Evolutionary conservation across 2,888 invertebrate species (phyloP).

Genomic region (Patella pellucida): DNA sequence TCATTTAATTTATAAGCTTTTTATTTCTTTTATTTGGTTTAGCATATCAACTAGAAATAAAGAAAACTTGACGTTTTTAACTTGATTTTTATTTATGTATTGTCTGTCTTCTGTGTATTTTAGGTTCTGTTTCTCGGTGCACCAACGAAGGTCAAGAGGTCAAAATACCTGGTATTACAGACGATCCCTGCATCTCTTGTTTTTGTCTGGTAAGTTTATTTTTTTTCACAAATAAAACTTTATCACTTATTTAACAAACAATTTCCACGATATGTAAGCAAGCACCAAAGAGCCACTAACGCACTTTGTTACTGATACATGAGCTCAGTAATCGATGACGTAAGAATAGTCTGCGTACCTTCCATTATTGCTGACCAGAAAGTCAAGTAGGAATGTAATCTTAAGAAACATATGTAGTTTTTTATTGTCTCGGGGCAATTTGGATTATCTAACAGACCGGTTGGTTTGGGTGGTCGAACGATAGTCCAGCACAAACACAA

Average conservation of each 20-base stretch:
- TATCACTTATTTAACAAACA: no score
- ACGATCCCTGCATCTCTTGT: slow-evolving; percentile 57
- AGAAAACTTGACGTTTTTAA: not conserved
- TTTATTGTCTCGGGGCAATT: slow-evolving; percentile 2
- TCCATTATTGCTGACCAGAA: not conserved
- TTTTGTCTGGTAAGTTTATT: slow-evolving; percentile 50
- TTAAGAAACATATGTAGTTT: not conserved
- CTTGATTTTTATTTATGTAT: not conserved
- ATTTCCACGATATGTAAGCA: no score
- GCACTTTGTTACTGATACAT: not conserved
- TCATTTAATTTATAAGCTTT: no score
- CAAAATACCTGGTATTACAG: slow-evolving; percentile 48
- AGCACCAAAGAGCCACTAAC: not conserved
- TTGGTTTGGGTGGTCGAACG: slow-evolving; percentile 7
- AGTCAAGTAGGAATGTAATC: no score
- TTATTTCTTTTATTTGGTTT: no score
- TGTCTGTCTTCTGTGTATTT: slow-evolving; percentile 23
- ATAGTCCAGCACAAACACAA: not conserved
- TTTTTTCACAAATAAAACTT: no score
- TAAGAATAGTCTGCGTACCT: not conserved
- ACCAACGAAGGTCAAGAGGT: slow-evolving; percentile 50
- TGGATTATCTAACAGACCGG: not conserved
- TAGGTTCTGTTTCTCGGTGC: slow-evolving; percentile 54
- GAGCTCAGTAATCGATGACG: slow-evolving; percentile 3
- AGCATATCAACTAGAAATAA: no score